Evolutionary conservation across 2,797 vertebrate genomes (phyloP).

Genomic region (Phataginus tetradactyla): DNA sequence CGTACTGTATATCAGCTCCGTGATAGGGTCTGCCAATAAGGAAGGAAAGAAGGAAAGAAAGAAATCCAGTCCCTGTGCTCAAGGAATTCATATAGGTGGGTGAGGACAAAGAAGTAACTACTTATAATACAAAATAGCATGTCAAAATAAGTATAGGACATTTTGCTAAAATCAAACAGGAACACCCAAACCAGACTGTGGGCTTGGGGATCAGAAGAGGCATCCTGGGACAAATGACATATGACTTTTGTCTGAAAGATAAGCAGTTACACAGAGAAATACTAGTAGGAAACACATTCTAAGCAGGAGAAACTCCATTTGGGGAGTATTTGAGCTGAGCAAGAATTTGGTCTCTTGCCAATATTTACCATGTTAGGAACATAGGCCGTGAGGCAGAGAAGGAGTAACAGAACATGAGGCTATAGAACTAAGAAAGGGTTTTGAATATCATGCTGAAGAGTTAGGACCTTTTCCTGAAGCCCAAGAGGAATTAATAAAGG

Average conservation of each 20-base stretch:
- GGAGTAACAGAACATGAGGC: background rate
- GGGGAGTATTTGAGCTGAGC: background rate
- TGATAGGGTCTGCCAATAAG: background rate
- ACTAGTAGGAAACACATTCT: background rate
- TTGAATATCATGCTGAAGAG: conserved; percentile 20
- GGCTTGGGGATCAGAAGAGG: background rate
- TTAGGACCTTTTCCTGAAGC: conserved; percentile 6
- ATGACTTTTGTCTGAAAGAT: conserved; percentile 1
- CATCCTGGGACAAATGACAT: background rate
- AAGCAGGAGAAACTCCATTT: background rate
- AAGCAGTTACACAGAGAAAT: background rate
- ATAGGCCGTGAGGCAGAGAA: background rate
- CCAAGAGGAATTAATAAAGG: background rate
- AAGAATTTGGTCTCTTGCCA: background rate
- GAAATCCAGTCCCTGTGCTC: background rate
- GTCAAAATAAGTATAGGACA: conserved; percentile 5
- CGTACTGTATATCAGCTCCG: no score
- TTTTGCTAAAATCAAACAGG: conserved; percentile 43
- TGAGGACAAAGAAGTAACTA: background rate
- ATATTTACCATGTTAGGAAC: conserved; percentile 29
- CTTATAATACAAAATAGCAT: background rate
- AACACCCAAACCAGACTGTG: background rate
- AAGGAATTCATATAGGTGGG: background rate
- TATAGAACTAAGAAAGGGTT: background rate
- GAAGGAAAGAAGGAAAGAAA: background rate